Conservation (phyloP, 2,113 vertebrate genomes). For the Eulemur rufifrons region DNA sequence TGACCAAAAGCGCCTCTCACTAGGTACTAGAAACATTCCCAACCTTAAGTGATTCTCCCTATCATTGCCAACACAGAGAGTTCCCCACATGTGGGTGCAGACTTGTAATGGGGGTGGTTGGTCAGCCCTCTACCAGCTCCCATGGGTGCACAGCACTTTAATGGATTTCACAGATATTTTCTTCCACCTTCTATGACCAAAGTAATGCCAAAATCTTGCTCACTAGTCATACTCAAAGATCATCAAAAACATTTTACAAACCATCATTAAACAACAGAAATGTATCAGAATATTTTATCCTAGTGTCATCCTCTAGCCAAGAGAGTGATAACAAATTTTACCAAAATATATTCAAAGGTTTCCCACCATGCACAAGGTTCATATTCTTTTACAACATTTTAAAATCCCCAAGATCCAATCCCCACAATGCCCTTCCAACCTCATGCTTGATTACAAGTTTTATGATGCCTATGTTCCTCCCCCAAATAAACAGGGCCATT, state of each 20-base stretch:
- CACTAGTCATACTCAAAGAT: background rate
- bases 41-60: background rate
- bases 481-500: background rate
- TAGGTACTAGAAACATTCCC: background rate
- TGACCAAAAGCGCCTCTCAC: background rate
- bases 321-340: background rate
- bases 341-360: background rate
- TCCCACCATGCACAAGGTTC: background rate
- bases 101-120: background rate
- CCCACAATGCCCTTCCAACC: background rate
- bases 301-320: too few species aligned
- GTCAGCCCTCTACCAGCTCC: background rate
- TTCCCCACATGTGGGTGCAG: too few species aligned
- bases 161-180: background rate
- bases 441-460: background rate
- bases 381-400: background rate
- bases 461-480: background rate
- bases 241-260: background rate
- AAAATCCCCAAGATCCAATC: background rate
- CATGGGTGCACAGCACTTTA: background rate
- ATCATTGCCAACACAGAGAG: background rate
- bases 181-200: background rate
- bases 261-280: background rate
- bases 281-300: too few species aligned
- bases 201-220: background rate